A percentile compares a stretch with the other conserved stretches of the same genome.
phyloP scores from a whole-genome alignment of 92 coral and sea anemone species.

The Porites rus region DNA sequence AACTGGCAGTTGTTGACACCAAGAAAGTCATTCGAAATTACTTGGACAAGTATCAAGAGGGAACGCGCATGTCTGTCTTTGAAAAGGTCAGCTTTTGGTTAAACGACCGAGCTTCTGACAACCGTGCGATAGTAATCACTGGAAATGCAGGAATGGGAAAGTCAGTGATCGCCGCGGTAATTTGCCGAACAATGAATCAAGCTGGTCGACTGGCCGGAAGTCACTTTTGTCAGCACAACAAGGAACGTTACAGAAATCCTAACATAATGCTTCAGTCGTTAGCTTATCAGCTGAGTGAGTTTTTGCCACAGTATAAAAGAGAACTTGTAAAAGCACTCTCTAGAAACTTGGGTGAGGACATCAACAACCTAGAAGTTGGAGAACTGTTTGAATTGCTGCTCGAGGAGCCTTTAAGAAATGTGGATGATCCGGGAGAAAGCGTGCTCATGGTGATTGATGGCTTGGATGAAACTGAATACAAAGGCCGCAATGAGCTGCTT shows the following conservation, averaged over 20 bases:
- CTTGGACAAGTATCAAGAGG: too few species aligned
- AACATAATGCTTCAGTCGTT: constrained; percentile 63
- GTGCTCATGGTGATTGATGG: constrained; percentile 58
- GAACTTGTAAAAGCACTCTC: constrained; percentile 40
- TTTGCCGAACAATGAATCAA: constrained; percentile 34
- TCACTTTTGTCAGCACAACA: constrained; percentile 56
- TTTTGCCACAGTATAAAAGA: constrained; percentile 44
- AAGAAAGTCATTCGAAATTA: too few species aligned
- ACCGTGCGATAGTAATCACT: constrained; percentile 34
- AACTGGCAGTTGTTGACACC: too few species aligned
- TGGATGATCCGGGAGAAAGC: constrained; percentile 42
- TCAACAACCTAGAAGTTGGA: constrained; percentile 14
- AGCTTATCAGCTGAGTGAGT: constrained; percentile 45
- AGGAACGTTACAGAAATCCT: constrained; percentile 42
- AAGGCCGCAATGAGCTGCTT: constrained; percentile 40
- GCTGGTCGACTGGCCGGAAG: constrained; percentile 38
- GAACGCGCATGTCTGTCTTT: too few species aligned
- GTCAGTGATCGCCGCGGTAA: constrained; percentile 40
- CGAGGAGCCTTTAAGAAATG: constrained; percentile 42
- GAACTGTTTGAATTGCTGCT: constrained; percentile 43
- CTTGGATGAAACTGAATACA: constrained; percentile 60
- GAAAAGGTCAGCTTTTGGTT: too few species aligned
- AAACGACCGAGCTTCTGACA: neutral
- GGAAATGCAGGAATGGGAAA: constrained; percentile 63
- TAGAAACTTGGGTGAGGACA: constrained; percentile 17